Percentiles rank a stretch among this genome's conserved stretches.
phyloP scores from a whole-genome alignment of 2,113 vertebrate genomes.

The Ahaetulla prasina region DNA sequence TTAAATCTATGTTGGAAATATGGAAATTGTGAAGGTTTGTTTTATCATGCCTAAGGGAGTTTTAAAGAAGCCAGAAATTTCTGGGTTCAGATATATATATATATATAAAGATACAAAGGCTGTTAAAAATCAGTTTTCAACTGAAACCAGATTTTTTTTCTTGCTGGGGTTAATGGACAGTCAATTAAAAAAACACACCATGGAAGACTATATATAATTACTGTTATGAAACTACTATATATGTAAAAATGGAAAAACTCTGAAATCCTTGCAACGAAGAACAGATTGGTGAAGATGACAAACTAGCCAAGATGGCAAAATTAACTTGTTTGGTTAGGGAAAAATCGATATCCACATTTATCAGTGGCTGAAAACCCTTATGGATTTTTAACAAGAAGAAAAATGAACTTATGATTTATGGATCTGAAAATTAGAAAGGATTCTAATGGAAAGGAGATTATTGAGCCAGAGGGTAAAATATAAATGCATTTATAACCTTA shows the following conservation, averaged over 20 bases:
- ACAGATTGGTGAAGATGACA: not conserved
- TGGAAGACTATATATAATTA: not conserved
- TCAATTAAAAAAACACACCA: not conserved
- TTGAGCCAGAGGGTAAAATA: not conserved
- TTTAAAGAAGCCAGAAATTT: not conserved
- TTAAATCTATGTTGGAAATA: not conserved
- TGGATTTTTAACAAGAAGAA: not conserved
- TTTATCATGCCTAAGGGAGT: not conserved
- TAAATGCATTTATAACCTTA: not conserved
- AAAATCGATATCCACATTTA: not conserved
- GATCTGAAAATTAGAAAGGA: not conserved
- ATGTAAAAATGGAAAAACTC: too few relatives aligned
- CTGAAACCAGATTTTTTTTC: not conserved
- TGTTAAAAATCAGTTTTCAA: not conserved
- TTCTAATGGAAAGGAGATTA: not conserved
- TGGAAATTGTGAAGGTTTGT: not conserved
- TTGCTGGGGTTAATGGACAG: not conserved
- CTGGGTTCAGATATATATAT: not conserved
- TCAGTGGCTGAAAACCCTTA: not conserved
- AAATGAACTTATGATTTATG: not conserved
- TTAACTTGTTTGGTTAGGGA: not conserved
- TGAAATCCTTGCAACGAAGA: not conserved
- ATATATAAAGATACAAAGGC: not conserved
- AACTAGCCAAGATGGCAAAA: not conserved
- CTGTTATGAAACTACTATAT: too few relatives aligned